A percentile compares a stretch with the other conserved stretches of the same genome.
phyloP scores from a whole-genome alignment of 2,113 vertebrate species.

The Lanius ludovicianus region DNA sequence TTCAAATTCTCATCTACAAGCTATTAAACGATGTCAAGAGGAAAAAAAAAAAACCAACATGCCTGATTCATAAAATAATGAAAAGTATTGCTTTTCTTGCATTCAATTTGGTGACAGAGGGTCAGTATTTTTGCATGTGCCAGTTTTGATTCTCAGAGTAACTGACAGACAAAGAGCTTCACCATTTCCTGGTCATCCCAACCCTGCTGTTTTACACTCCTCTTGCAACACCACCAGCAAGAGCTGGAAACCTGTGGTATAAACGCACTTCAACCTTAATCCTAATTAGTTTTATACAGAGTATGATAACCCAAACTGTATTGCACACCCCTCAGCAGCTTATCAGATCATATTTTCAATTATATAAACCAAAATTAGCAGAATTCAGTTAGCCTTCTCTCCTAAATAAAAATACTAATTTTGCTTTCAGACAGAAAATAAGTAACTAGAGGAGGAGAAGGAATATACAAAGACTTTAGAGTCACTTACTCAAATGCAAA shows the following conservation, averaged over 20 bases:
- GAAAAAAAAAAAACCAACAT: neutral
- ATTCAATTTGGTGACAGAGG: neutral
- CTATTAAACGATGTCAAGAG: fast-evolving
- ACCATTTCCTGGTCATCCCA: neutral
- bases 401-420: neutral
- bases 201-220: neutral
- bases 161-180: neutral
- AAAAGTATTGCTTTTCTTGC: neutral
- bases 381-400: neutral
- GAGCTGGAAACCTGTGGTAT: neutral
- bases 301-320: neutral
- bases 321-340: neutral
- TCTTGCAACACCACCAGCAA: neutral
- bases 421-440: neutral
- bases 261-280: neutral
- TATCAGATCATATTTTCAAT: neutral
- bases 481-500: constrained; percentile 98
- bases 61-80: neutral
- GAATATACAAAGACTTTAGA: neutral
- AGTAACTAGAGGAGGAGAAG: neutral
- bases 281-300: neutral
- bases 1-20: neutral
- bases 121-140: neutral
- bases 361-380: neutral
- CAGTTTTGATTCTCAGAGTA: neutral